These are phyloP conservation scores for Drosophila mayaguana DNA, from an alignment of 2,888 invertebrate genomes.

Conservation along the genomic window DNA sequence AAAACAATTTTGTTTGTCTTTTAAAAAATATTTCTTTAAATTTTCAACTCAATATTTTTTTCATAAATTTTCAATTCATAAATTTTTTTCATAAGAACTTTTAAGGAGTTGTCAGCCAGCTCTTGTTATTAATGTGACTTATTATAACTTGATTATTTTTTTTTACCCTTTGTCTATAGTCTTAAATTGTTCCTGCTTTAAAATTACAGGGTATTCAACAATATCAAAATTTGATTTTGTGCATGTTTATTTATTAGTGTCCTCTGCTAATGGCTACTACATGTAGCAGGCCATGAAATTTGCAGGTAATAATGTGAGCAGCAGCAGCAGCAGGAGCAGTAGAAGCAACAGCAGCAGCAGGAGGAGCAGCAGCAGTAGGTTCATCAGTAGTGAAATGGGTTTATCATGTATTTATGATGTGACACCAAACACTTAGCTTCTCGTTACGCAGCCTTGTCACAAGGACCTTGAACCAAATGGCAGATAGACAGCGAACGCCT, in stretches of 20 bases:
- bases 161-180: background rate
- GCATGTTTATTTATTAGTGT: constrained; percentile 29
- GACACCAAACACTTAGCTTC: constrained; percentile 11
- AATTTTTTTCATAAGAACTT: no score
- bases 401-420: constrained; percentile 38
- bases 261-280: constrained; percentile 51
- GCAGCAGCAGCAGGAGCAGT: background rate
- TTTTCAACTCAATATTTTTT: no score
- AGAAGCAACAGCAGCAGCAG: no score
- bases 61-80: no score
- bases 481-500: constrained; percentile 44
- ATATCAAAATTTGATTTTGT: no score
- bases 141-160: no score
- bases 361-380: no score
- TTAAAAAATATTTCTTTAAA: no score
- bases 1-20: no score
- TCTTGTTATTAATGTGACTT: no score
- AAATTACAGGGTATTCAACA: constrained; percentile 37
- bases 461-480: constrained; percentile 61
- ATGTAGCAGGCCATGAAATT: constrained; percentile 63
- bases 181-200: background rate
- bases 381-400: constrained; percentile 10
- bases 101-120: no score
- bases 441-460: constrained; percentile 48
- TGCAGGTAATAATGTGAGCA: constrained; percentile 60